Percentiles rank a stretch among this genome's conserved stretches.
phyloP scores from a whole-genome alignment of 1,140 invertebrate genomes.

The Drosophila lini region DNA sequence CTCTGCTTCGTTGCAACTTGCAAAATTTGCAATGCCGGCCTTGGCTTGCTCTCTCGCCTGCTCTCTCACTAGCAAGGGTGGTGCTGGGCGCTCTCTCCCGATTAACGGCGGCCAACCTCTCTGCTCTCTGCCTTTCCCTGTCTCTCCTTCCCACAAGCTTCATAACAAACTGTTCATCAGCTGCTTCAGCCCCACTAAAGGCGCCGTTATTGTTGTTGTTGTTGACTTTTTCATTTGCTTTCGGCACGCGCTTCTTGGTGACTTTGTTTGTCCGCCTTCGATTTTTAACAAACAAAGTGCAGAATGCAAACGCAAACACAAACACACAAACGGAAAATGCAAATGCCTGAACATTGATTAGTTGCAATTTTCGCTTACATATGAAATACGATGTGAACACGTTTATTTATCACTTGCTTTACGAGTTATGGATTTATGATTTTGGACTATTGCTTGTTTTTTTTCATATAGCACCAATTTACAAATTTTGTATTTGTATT shows the following conservation, averaged over 20 bases:
- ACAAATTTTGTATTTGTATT: constrained; percentile 30
- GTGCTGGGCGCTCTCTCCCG: constrained; percentile 3
- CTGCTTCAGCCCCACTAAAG: constrained; percentile 19
- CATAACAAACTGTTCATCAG: constrained; percentile 53
- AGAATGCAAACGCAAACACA: constrained; percentile 24
- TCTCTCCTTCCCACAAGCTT: constrained; percentile 22
- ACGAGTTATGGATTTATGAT: constrained; percentile 15
- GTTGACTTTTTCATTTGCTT: constrained; percentile 37
- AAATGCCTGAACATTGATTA: constrained; percentile 63
- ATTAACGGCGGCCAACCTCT: constrained; percentile 3
- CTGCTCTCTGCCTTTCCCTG: neutral
- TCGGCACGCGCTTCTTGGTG: constrained; percentile 49
- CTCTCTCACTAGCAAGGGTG: constrained; percentile 22
- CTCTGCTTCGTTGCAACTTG: constrained; percentile 1
- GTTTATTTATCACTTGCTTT: constrained; percentile 25
- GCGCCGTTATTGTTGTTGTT: constrained; percentile 6
- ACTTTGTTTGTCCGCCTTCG: constrained; percentile 77
- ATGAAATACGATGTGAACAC: constrained; percentile 54
- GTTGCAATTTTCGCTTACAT: constrained; percentile 64
- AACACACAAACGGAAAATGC: constrained; percentile 29
- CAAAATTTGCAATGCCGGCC: constrained; percentile 22
- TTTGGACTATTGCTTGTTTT: constrained; percentile 45
- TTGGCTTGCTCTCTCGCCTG: constrained; percentile 26
- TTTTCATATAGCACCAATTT: constrained; percentile 25
- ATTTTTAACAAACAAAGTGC: constrained; percentile 65